Conservation (phyloP, 1,140 invertebrate genomes). For the Heterodera schachtii region DNA sequence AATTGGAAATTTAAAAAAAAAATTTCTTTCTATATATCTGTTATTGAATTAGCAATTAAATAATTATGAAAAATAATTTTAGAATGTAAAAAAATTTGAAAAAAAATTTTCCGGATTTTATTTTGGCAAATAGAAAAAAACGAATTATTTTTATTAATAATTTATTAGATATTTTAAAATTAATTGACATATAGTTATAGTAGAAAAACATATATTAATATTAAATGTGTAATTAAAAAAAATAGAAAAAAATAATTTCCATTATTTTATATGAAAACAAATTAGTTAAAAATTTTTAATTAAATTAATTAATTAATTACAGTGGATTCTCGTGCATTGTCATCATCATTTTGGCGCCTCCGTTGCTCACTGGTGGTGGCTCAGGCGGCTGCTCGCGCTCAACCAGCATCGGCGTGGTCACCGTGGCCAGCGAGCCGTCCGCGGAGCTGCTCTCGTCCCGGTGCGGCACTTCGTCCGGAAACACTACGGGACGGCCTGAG, state of each 20-base stretch:
- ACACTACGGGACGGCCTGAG: slow-evolving; percentile 53
- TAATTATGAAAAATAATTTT: too few species aligned
- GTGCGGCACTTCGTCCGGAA: slow-evolving; percentile 58
- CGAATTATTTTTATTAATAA: neutral
- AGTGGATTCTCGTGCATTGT: slow-evolving; percentile 59
- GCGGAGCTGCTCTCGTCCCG: slow-evolving; percentile 40
- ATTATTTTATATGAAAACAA: too few species aligned
- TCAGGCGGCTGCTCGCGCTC: slow-evolving; percentile 56
- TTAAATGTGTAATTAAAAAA: too few species aligned
- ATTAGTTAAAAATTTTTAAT: too few species aligned
- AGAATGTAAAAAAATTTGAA: too few species aligned
- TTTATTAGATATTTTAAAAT: neutral
- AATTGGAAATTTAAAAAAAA: neutral
- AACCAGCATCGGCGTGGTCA: slow-evolving; percentile 58
- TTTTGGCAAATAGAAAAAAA: neutral
- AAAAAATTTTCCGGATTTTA: too few species aligned
- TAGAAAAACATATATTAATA: too few species aligned
- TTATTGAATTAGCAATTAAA: too few species aligned
- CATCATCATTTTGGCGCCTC: slow-evolving; percentile 26
- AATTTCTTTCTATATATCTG: neutral
- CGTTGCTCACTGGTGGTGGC: slow-evolving; percentile 22
- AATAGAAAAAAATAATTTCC: too few species aligned
- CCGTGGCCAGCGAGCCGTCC: slow-evolving; percentile 39
- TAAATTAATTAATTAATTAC: neutral
- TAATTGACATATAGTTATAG: too few species aligned